Conservation (phyloP, 2,113 vertebrate genomes). For the Atlantisia rogersi region DNA sequence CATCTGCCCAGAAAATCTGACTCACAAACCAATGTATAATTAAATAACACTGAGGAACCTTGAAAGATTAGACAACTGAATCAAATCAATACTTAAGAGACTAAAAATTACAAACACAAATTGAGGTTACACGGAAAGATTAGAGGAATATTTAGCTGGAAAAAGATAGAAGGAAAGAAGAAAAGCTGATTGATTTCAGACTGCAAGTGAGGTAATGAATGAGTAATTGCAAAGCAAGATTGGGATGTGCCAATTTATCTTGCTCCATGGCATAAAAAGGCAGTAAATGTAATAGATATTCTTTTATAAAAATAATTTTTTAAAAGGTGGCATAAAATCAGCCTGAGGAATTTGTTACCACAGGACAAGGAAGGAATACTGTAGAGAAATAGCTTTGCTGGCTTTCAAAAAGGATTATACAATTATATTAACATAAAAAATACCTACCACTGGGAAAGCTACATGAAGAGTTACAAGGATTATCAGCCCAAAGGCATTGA, state of each 20-base stretch:
- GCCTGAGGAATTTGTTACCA: slow-evolving; percentile 18
- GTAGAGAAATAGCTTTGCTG: not conserved
- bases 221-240: not conserved
- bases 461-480: not conserved
- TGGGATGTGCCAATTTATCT: not conserved
- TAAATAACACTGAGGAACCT: not conserved
- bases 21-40: not conserved
- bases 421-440: slow-evolving; percentile 41
- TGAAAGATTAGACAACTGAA: not conserved
- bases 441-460: not conserved
- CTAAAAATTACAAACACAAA: not conserved
- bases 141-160: slow-evolving; percentile 8
- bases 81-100: not conserved
- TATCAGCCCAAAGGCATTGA: not conserved
- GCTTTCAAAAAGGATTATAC: slow-evolving; percentile 17
- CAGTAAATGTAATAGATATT: not conserved
- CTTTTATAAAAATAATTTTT: slow-evolving; percentile 12
- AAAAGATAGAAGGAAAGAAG: not conserved
- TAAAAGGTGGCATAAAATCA: slow-evolving; percentile 35
- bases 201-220: not conserved
- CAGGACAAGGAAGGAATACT: not conserved
- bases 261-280: not conserved
- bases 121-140: not conserved
- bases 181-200: slow-evolving; percentile 13
- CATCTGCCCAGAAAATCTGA: not conserved